Conservation (phyloP, 2,888 invertebrate genomes). For the Aspidapion aeneum region DNA sequence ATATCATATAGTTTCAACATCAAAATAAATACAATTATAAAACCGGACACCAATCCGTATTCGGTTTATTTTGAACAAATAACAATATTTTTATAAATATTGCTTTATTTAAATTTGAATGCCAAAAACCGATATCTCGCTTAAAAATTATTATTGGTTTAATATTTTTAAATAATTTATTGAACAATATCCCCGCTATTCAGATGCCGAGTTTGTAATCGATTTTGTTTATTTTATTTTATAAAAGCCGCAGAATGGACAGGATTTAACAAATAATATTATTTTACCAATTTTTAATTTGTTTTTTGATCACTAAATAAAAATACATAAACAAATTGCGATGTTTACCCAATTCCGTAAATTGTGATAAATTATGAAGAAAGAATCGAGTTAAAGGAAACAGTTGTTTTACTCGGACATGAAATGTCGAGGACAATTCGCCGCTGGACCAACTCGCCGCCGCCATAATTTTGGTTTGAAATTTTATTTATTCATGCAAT, state of each 20-base stretch:
- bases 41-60: background rate
- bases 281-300: background rate
- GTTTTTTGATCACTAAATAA: no score
- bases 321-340: no score
- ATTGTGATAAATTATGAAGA: no score
- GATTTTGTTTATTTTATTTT: background rate
- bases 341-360: no score
- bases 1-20: no score
- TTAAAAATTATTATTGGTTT: conserved; percentile 24
- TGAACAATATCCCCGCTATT: conserved; percentile 12
- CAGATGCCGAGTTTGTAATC: background rate
- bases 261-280: background rate
- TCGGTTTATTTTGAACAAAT: background rate
- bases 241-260: background rate
- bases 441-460: no score
- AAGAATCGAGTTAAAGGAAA: no score
- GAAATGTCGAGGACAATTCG: no score
- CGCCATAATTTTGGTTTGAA: no score
- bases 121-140: conserved; percentile 10
- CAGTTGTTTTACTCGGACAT: no score
- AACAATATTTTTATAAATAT: conserved; percentile 1
- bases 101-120: background rate
- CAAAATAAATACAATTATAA: background rate
- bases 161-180: conserved; percentile 23
- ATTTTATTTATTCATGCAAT: no score